Evolutionary conservation across 2,888 invertebrate species (phyloP).

Genomic region (Ormyrus pomaceus): DNA sequence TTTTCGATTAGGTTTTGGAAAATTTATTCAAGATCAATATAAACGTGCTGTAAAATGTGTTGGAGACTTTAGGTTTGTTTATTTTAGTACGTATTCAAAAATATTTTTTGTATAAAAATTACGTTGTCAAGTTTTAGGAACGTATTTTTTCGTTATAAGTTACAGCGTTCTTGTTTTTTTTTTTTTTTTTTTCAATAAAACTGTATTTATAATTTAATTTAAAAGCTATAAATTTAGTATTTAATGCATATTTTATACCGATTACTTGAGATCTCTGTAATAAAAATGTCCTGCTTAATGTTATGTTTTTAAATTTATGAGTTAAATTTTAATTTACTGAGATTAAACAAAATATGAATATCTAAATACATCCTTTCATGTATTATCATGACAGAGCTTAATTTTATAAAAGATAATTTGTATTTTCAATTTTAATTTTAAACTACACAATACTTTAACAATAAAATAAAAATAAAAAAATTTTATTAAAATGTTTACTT

Average conservation of each 20-base stretch:
- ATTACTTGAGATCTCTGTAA: background rate
- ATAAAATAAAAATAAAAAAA: conserved; percentile 7
- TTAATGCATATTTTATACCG: too few species aligned
- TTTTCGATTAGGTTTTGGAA: background rate
- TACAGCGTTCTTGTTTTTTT: too few species aligned
- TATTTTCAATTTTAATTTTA: conserved; percentile 18
- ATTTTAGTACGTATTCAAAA: background rate
- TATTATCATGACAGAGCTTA: background rate
- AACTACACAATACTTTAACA: background rate
- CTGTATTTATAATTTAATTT: too few species aligned
- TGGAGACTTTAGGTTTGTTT: conserved; percentile 8
- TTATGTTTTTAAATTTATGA: conserved; percentile 18
- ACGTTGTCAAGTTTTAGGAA: too few species aligned
- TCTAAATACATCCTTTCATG: background rate
- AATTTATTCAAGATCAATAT: conserved; percentile 20
- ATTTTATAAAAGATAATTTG: background rate
- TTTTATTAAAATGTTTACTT: conserved; percentile 33
- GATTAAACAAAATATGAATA: conserved; percentile 6
- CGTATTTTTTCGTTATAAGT: too few species aligned
- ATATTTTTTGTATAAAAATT: too few species aligned
- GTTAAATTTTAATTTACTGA: background rate
- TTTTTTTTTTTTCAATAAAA: too few species aligned
- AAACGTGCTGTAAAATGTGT: conserved; percentile 35
- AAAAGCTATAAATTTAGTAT: too few species aligned
- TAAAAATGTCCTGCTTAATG: conserved; percentile 1